Evolutionary conservation across 2,888 invertebrate genomes (phyloP).

Genomic region (Antheraea assamensis): DNA sequence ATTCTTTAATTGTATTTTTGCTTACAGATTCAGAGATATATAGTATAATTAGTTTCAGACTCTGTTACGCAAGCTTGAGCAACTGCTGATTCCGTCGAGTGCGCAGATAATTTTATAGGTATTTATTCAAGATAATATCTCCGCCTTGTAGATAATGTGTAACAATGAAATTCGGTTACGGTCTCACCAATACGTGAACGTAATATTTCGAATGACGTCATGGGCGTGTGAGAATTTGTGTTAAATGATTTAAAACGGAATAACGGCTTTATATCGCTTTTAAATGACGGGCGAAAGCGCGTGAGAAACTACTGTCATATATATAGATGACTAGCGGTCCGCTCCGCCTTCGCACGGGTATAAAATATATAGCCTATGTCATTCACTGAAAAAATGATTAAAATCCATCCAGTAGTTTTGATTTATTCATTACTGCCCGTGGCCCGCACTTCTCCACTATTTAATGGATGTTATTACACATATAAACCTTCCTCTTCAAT

Average conservation of each 20-base stretch:
- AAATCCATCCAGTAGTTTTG: no score
- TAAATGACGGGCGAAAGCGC: not conserved
- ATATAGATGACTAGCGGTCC: not conserved
- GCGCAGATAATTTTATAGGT: conserved; percentile 20
- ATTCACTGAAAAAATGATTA: no score
- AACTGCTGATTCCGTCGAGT: conserved; percentile 19
- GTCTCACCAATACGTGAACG: not conserved
- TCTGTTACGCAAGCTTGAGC: conserved; percentile 15
- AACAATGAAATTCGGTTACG: conserved; percentile 5
- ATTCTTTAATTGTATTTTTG: no score
- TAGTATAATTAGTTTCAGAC: conserved; percentile 16
- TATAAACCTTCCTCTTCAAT: no score
- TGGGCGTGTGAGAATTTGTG: not conserved
- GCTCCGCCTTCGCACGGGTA: no score
- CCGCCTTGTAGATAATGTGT: conserved; percentile 3
- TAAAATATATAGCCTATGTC: no score
- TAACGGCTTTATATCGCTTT: not conserved
- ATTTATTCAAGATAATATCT: conserved; percentile 17
- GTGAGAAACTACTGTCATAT: not conserved
- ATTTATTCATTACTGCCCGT: no score
- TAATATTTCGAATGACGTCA: not conserved
- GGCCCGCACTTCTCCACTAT: no score
- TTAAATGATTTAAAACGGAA: not conserved
- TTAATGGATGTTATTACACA: no score
- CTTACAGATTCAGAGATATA: not conserved